These are phyloP conservation scores for Brachionus sp. DNA, from an alignment of 1,140 invertebrate species.

Conservation along the genomic window DNA sequence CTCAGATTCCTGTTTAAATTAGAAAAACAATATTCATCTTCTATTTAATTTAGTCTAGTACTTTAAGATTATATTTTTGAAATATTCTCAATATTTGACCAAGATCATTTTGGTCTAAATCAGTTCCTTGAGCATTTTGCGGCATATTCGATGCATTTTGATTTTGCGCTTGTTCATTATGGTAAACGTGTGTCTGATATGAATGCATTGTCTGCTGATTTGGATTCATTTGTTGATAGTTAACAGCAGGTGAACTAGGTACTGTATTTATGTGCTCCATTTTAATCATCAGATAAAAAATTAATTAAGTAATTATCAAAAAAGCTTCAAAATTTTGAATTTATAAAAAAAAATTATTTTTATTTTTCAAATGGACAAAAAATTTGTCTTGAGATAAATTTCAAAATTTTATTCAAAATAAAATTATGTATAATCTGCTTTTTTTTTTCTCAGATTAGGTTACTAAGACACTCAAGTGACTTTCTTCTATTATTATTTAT, in stretches of 20 bases:
- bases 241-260: constrained; percentile 3
- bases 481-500: too few relatives aligned
- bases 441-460: too few relatives aligned
- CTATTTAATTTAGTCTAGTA: neutral
- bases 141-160: neutral
- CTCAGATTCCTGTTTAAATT: neutral
- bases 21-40: neutral
- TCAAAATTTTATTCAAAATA: too few relatives aligned
- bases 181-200: neutral
- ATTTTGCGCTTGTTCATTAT: neutral
- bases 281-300: neutral
- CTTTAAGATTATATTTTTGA: constrained; percentile 45
- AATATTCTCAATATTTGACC: constrained; percentile 21
- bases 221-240: neutral
- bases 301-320: neutral
- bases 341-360: neutral
- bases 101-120: constrained; percentile 31
- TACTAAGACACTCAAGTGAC: too few relatives aligned
- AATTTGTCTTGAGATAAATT: neutral
- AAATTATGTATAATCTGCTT: too few relatives aligned
- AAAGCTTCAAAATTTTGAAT: constrained; percentile 17
- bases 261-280: constrained; percentile 1
- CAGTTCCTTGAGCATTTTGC: neutral
- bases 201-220: neutral
- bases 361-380: neutral